Percentiles rank a stretch among this genome's conserved stretches.
These are phyloP conservation scores for Gonatopus flavifemur DNA, from an alignment of 1,140 invertebrate genomes.

Conservation along the genomic window DNA sequence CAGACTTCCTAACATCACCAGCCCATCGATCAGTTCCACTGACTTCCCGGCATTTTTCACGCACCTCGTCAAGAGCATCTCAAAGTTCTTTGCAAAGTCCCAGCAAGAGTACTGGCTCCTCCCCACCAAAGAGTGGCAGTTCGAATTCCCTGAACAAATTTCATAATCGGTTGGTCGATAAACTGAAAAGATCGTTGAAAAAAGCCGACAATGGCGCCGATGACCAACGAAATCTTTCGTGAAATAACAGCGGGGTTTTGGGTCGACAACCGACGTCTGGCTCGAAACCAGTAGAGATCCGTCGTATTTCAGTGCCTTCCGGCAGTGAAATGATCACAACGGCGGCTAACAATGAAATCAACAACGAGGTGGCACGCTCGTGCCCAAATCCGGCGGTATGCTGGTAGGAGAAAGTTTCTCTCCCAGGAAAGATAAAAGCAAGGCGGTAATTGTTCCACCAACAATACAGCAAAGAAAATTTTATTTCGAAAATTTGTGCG, in stretches of 20 bases:
- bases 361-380: conserved; percentile 35
- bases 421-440: too few relatives aligned
- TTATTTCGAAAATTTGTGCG: too few relatives aligned
- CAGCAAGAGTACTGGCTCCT: conserved; percentile 63
- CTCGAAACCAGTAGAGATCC: conserved; percentile 53
- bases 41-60: conserved; percentile 62
- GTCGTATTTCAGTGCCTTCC: conserved; percentile 53
- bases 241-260: conserved; percentile 54
- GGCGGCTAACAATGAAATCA: conserved; percentile 29
- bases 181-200: conserved; percentile 75
- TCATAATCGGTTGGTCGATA: conserved; percentile 80
- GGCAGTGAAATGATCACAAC: too few relatives aligned
- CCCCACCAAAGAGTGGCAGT: conserved; percentile 62
- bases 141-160: conserved; percentile 78
- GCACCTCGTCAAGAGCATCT: conserved; percentile 63
- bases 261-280: conserved; percentile 45
- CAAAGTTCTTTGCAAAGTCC: conserved; percentile 66
- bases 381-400: conserved; percentile 43
- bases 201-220: conserved; percentile 65
- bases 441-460: not conserved
- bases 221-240: conserved; percentile 56
- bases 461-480: too few relatives aligned
- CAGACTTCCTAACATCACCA: conserved; percentile 64
- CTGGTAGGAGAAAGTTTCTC: conserved; percentile 31
- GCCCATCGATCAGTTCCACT: conserved; percentile 68